Conservation (phyloP, 2,113 vertebrate species). For the Myotis davidii region DNA sequence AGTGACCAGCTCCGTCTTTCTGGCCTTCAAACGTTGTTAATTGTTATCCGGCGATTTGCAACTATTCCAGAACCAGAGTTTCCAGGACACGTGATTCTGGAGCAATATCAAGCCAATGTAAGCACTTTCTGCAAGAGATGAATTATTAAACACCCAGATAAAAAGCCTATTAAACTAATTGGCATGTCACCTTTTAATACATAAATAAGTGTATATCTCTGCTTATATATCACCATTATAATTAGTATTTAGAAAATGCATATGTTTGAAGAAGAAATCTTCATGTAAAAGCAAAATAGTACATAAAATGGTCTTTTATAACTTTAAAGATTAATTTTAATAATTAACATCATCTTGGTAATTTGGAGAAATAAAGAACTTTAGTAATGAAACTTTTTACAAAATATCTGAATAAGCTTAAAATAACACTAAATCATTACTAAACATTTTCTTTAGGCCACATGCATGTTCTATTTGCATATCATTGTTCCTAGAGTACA, state of each 20-base stretch:
- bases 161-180: constrained; percentile 15
- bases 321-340: background rate
- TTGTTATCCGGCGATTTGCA: constrained; percentile 92
- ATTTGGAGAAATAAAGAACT: background rate
- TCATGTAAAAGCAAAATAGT: constrained; percentile 41
- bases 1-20: constrained; percentile 93
- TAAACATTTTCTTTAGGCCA: background rate
- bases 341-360: constrained; percentile 33
- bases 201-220: background rate
- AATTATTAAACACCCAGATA: constrained; percentile 15
- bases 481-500: background rate
- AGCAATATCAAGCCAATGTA: constrained; percentile 98
- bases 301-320: constrained; percentile 36
- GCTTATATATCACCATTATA: background rate
- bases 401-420: background rate
- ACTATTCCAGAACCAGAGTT: constrained; percentile 94
- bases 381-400: background rate
- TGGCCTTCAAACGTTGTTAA: constrained; percentile 91
- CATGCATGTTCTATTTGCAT: background rate
- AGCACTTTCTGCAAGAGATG: constrained; percentile 70
- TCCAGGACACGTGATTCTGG: constrained; percentile 95
- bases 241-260: background rate
- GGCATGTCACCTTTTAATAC: background rate
- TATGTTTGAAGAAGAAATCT: constrained; percentile 46
- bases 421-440: background rate